Evolutionary conservation across 2,888 invertebrate genomes (phyloP), one percentile per base, ranked within the genome.

Genomic region (Margaritifera margaritifera): DNA sequence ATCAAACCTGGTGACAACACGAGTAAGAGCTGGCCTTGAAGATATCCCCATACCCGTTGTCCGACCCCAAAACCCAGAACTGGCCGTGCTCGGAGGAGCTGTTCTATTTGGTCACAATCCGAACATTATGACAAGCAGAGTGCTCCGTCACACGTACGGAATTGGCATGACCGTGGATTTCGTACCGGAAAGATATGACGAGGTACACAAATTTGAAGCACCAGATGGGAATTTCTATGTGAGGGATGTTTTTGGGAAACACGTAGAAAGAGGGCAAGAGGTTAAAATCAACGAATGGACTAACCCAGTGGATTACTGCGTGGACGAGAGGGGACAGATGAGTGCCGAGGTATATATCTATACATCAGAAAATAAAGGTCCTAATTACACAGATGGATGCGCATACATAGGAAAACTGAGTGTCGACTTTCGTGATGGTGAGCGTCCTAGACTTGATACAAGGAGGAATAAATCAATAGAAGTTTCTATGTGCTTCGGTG

Each of bases 61-160:
- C 6, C 50, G 71, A 6, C 72, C 66, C 11, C 56, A 69, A 42
- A 58, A 31, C 8, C 60, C 72, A 5, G 69, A 72, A 51, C 42
- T 72, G 11, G 72, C 72, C 8, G 69, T 69, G 0, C 60, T 72
- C 6, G 31, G 31, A 31, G 74, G 74, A 1, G 74, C 74, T 0
- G 71, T 74, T n/a, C 56, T 74, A 0, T 74, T 68, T 55, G 74
- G 74, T 20, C 74, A 74, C 25, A 71, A 71, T 50, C 71, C 71
- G 27, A 66, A 69, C 25, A 74, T 71, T 19, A 51, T 74, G 6
- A 74, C 71, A 4, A 68, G 71, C 22, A 62, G 74, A 62, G 69
- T 71, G 22, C 63, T 74, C 64, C 54, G 68, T 20, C 63, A 51
- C 56, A 74, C 74, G 15, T 74, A 71, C 25, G 74, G 74, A 8